A percentile compares a stretch with the other conserved stretches of the same genome.
phyloP scores from a whole-genome alignment of 2,888 invertebrate species.

The Pseudanteris insignis region DNA sequence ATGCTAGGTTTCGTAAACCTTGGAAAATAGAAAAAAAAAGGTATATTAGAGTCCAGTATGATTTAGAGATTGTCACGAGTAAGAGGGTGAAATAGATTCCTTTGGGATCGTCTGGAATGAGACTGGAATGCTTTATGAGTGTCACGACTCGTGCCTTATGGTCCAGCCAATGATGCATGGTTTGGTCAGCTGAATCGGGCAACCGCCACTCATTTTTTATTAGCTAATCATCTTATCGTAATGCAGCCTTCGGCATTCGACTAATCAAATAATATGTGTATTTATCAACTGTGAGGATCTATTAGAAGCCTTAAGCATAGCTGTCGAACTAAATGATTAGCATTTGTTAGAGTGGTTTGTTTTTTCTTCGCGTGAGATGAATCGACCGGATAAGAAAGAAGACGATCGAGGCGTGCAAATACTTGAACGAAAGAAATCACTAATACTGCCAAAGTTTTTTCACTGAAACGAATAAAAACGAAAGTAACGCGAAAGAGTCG shows the following conservation, averaged over 20 bases:
- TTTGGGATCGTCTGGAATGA: conserved; percentile 59
- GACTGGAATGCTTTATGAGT: conserved; percentile 61
- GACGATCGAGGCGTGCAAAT: conserved; percentile 10
- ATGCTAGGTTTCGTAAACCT: no score
- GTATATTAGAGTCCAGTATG: conserved; percentile 44
- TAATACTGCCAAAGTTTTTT: conserved; percentile 42
- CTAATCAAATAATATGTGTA: conserved; percentile 24
- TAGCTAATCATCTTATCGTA: conserved; percentile 36
- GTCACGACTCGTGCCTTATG: conserved; percentile 58
- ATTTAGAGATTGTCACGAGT: conserved; percentile 46
- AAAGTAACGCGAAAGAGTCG: conserved; percentile 47
- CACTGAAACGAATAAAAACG: conserved; percentile 27
- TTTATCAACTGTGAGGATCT: conserved; percentile 24
- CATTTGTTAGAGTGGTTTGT: conserved; percentile 11
- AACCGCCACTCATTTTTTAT: conserved; percentile 47
- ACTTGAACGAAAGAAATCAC: conserved; percentile 11
- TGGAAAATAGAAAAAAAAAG: conserved; percentile 36
- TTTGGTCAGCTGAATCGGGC: conserved; percentile 55
- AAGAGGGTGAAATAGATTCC: conserved; percentile 56
- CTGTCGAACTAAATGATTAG: not conserved
- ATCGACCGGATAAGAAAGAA: conserved; percentile 18
- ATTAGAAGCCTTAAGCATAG: not conserved
- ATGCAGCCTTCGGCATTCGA: conserved; percentile 3
- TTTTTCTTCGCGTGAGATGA: conserved; percentile 3
- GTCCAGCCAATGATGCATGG: conserved; percentile 55